These are phyloP conservation scores for Sprattus sprattus DNA, from an alignment of 2,113 vertebrate genomes.

Conservation along the genomic window DNA sequence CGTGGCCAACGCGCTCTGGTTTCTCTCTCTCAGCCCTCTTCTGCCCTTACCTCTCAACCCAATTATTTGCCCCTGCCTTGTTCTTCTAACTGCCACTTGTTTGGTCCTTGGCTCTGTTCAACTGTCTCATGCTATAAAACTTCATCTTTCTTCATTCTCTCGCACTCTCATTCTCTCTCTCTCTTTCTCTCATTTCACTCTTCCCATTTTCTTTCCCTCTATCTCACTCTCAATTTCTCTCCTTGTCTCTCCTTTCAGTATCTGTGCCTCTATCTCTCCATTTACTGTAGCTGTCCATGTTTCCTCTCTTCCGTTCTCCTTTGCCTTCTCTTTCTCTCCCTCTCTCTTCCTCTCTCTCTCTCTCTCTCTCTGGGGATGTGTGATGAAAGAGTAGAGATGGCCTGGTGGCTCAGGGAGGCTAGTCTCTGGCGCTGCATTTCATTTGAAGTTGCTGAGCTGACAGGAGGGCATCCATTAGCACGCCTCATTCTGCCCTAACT, in stretches of 20 bases:
- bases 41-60: not conserved
- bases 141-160: not conserved
- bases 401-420: conserved; percentile 21
- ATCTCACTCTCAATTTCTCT: not conserved
- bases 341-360: not conserved
- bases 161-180: not conserved
- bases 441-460: conserved; percentile 35
- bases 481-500: conserved; percentile 16
- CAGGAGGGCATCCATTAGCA: conserved; percentile 27
- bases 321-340: not conserved
- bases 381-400: conserved; percentile 24
- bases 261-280: not conserved
- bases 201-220: not conserved
- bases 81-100: not conserved
- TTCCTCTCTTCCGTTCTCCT: not conserved
- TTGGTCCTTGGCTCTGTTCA: not conserved
- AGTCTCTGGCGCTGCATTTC: conserved; percentile 30
- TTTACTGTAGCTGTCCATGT: too few species aligned
- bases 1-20: too few species aligned
- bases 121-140: not conserved
- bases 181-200: not conserved
- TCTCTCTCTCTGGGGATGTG: not conserved
- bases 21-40: not conserved
- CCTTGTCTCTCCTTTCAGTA: not conserved
- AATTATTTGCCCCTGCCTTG: not conserved